phyloP scores from a whole-genome alignment of 2,113 vertebrate genomes.

The Trematomus loennbergii region DNA sequence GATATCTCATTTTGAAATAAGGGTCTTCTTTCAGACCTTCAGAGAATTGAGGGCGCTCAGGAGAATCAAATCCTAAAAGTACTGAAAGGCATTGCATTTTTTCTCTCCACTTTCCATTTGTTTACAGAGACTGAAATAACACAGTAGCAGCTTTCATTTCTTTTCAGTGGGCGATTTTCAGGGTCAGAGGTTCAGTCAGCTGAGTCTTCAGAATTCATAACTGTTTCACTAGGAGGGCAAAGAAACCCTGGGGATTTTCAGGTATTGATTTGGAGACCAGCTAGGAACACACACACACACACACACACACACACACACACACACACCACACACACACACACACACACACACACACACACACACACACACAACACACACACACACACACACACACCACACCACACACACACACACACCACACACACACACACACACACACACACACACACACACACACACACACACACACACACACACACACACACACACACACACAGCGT shows the following conservation, averaged over 20 bases:
- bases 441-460: conserved; percentile 9
- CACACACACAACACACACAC: conserved; percentile 2
- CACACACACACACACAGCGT: conserved; percentile 7
- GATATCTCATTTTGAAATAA: conserved; percentile 45
- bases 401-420: conserved; percentile 20
- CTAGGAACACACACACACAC: conserved; percentile 32
- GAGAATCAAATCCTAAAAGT: conserved; percentile 66
- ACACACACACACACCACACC: conserved; percentile 5
- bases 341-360: conserved; percentile 10
- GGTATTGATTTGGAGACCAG: conserved; percentile 71
- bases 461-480: conserved; percentile 14
- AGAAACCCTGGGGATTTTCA: conserved; percentile 65
- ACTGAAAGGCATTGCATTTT: conserved; percentile 43
- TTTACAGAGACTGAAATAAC: conserved; percentile 67
- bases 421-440: conserved; percentile 23
- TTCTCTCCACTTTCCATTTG: conserved; percentile 52
- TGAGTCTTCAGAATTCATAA: conserved; percentile 77
- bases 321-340: neutral
- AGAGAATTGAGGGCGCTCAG: conserved; percentile 58
- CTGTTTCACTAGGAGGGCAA: conserved; percentile 63
- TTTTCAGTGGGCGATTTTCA: conserved; percentile 70
- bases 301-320: neutral
- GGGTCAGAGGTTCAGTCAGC: conserved; percentile 78
- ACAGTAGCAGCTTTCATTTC: conserved; percentile 56
- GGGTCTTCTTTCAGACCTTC: conserved; percentile 42